Conservation (phyloP, 2,113 vertebrate genomes). For the Etheostoma spectabile region DNA sequence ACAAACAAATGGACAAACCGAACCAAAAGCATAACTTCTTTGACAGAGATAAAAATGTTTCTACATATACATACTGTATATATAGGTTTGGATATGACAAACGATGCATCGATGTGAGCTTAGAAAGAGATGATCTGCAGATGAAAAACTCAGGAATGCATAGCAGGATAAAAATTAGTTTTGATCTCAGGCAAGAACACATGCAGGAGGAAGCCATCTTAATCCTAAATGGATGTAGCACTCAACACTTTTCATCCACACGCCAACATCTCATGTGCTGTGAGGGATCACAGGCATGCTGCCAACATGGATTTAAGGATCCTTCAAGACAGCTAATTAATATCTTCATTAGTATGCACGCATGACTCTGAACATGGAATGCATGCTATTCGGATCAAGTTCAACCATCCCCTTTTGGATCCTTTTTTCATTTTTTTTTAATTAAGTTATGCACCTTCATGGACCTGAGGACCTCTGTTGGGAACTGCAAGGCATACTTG, state of each 20-base stretch:
- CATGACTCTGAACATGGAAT: constrained; percentile 53
- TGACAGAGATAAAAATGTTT: no score
- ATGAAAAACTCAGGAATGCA: constrained; percentile 1
- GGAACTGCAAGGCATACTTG: neutral
- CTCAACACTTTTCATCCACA: constrained; percentile 32
- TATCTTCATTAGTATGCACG: constrained; percentile 73
- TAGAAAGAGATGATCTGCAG: neutral
- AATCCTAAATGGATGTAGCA: constrained; percentile 1
- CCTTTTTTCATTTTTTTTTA: no score
- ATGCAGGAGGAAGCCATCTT: constrained; percentile 10
- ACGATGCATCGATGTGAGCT: neutral
- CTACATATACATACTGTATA: no score
- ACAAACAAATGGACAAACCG: no score
- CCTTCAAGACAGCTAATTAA: constrained; percentile 74
- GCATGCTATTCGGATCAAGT: no score
- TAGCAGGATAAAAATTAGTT: constrained; percentile 3
- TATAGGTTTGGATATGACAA: neutral
- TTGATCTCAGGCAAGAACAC: constrained; percentile 9
- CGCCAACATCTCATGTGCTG: neutral
- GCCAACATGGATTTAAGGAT: constrained; percentile 62
- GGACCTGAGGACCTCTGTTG: neutral
- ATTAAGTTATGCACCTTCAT: neutral
- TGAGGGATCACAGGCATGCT: constrained; percentile 15
- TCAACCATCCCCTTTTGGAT: no score
- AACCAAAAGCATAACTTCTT: no score